Evolutionary conservation across 2,888 invertebrate species (phyloP).

Genomic region (Endotricha flammealis): DNA sequence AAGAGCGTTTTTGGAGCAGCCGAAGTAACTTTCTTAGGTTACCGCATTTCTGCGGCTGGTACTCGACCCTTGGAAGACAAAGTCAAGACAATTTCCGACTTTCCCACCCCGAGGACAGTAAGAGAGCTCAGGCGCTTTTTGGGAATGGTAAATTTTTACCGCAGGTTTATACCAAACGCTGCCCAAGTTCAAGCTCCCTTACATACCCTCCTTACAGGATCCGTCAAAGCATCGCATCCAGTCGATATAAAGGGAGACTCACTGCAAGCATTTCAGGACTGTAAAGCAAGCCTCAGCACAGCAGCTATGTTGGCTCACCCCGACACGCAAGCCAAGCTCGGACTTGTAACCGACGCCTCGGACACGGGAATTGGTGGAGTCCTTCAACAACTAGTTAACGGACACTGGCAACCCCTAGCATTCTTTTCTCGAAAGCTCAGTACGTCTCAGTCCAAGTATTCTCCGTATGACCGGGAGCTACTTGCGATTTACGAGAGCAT

Average conservation of each 20-base stretch:
- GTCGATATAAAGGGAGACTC: no score
- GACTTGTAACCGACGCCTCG: no score
- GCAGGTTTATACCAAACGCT: constrained; percentile 17
- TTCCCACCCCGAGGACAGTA: constrained; percentile 17
- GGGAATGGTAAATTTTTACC: constrained; percentile 25
- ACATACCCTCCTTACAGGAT: no score
- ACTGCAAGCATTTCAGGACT: no score
- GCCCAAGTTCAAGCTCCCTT: constrained; percentile 18
- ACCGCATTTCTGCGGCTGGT: constrained; percentile 12
- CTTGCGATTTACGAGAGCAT: constrained; percentile 33
- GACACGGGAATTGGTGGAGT: no score
- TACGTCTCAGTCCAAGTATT: constrained; percentile 27
- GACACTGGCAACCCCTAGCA: constrained; percentile 21
- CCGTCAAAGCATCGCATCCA: no score
- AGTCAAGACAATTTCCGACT: constrained; percentile 12
- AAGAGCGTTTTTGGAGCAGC: constrained; percentile 14
- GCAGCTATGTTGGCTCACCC: no score
- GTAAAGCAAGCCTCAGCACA: no score
- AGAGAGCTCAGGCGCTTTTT: constrained; percentile 20
- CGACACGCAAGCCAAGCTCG: no score
- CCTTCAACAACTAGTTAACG: no score
- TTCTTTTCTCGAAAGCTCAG: constrained; percentile 34
- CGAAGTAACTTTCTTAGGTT: constrained; percentile 17
- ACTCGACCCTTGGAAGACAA: constrained; percentile 1
- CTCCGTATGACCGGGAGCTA: constrained; percentile 36